Evolutionary conservation across 2,888 invertebrate species (phyloP), one percentile per base, ranked within the genome.

Genomic region (Drosophila glabriapex): DNA sequence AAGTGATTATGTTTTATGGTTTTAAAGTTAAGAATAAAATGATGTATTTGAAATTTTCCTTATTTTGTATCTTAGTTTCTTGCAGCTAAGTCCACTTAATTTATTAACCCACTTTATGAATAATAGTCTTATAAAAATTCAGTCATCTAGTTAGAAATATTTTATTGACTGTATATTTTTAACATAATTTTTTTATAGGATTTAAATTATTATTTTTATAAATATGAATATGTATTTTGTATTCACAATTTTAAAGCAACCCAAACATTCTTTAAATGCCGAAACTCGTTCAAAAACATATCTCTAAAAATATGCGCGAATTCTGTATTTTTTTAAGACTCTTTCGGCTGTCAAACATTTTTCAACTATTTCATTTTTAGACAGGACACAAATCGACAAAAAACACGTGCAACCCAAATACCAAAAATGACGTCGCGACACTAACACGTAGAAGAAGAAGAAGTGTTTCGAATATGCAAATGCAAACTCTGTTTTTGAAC

Each of bases 51-150:
- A 19, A 2, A 19, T 4, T 39, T 4, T 4, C 9, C 10, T 4
- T 19, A 41, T 41, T 4, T 19, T 0, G 1, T 19, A 0, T 4
- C 0, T 39, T 2, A 10, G 9, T 19, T 0, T 39, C 3, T 19
- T 10, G 19, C 4, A 39, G 39, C 9, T 3, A 19, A 37, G 19
- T 39, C 3, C 19, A 7, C 3, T 39, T 7, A 3, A 19, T 19
- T 7, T 19, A 39, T 9, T 3, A 39, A 19, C 3, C 16, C 7
- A n/a, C 19, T 39, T 19, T 39, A 3, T 39, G 7, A 39, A 16
- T 19, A 37, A 19, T 19, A 19, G 6, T 16, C 1, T 14, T 14
- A 14, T 35, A 2, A 7, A 37, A 6, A 16, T 37, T 16, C 37
- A 37, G 0, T 16, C 35, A 16, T 14, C 14, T 0, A 37, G 5